These are phyloP conservation scores for Amblyornis subalaris DNA, from an alignment of 2,113 vertebrate species.

Conservation along the genomic window DNA sequence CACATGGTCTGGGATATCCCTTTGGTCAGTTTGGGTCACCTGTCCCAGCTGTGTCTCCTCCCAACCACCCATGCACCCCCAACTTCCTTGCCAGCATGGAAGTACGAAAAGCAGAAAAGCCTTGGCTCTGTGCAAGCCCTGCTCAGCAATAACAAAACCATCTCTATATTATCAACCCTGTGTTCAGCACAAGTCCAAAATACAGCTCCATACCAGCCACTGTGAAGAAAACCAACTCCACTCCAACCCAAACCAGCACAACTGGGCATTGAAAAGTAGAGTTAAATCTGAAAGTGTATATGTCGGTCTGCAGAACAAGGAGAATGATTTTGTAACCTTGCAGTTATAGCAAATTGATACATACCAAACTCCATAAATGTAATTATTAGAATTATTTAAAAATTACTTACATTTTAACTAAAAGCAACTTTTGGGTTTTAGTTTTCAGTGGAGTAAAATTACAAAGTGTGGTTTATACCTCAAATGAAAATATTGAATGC, in stretches of 20 bases:
- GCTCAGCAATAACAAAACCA: neutral
- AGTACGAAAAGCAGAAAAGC: neutral
- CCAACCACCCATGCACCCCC: accelerated
- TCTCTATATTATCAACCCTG: neutral
- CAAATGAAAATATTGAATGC: neutral
- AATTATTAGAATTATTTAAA: neutral
- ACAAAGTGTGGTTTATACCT: accelerated
- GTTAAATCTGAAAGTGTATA: neutral
- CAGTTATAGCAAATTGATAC: neutral
- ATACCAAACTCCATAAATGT: neutral
- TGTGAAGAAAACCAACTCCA: neutral
- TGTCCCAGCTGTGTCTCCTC: neutral
- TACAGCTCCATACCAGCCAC: accelerated
- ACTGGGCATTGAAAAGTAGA: neutral
- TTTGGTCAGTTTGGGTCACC: neutral
- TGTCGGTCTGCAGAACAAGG: neutral
- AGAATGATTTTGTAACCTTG: neutral
- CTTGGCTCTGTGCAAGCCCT: neutral
- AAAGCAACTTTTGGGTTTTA: neutral
- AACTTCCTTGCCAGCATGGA: accelerated
- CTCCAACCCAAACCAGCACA: neutral
- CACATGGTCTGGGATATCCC: neutral
- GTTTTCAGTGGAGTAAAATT: neutral
- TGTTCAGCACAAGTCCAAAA: neutral
- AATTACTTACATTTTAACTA: neutral